Percentiles rank a stretch among this genome's conserved stretches.
Conservation (phyloP, 2,797 vertebrate species). For the Salmo trutta region DNA sequence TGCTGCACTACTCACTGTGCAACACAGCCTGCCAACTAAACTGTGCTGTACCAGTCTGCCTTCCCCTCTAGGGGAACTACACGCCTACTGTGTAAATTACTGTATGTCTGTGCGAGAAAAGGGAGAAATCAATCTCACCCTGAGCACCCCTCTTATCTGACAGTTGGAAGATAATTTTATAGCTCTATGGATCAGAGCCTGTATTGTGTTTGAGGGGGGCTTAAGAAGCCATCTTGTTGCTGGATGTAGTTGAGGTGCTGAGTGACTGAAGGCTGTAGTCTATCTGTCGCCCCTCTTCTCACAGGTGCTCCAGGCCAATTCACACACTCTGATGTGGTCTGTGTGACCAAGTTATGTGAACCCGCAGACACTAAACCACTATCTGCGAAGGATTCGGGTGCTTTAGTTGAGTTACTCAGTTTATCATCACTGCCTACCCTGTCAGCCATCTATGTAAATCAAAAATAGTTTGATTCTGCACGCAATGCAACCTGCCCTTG, state of each 20-base stretch:
- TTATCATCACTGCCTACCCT: neutral
- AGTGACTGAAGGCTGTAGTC: neutral
- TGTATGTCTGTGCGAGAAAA: neutral
- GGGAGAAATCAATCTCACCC: neutral
- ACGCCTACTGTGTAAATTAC: neutral
- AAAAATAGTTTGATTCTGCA: neutral
- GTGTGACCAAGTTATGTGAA: neutral
- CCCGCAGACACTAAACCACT: neutral
- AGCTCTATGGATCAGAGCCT: neutral
- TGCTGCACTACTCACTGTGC: neutral
- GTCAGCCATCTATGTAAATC: neutral
- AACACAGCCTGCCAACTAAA: neutral
- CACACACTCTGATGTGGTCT: neutral
- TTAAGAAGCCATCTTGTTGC: slow-evolving; percentile 7
- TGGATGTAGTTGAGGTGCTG: neutral
- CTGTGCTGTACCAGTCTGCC: neutral
- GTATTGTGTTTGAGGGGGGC: neutral
- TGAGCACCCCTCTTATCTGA: neutral
- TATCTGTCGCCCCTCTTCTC: neutral
- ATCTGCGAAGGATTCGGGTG: neutral
- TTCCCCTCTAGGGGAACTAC: neutral
- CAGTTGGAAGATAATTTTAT: neutral
- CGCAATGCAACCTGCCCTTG: neutral
- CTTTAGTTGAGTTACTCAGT: neutral
- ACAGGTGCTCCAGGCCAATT: neutral